A percentile compares a stretch with the other conserved stretches of the same genome.
phyloP scores from a whole-genome alignment of 2,888 invertebrate species.

The Tolmerus cingulatus region DNA sequence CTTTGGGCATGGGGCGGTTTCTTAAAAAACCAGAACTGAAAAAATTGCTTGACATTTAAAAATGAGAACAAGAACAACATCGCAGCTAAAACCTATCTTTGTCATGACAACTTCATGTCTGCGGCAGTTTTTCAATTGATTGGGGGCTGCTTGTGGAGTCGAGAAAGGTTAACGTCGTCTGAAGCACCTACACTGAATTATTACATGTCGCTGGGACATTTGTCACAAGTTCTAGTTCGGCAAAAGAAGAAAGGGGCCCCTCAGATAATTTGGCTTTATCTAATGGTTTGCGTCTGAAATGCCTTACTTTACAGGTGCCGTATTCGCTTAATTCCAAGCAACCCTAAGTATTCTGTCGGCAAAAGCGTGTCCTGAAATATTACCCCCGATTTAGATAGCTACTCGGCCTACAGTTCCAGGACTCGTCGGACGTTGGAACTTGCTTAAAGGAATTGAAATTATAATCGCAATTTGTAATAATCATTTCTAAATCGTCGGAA shows the following conservation, averaged over 20 bases:
- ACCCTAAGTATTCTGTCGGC: conserved; percentile 8
- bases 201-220: conserved; percentile 26
- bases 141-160: conserved; percentile 24
- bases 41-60: conserved; percentile 23
- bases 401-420: not conserved
- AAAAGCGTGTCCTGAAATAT: conserved; percentile 11
- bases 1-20: not conserved
- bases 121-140: not conserved
- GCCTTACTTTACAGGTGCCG: conserved; percentile 27
- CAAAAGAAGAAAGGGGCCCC: not conserved
- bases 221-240: conserved; percentile 13
- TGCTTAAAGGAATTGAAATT: not conserved
- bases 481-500: not conserved
- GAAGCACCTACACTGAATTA: conserved; percentile 2
- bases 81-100: not conserved
- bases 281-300: conserved; percentile 6
- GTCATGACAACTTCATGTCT: conserved; percentile 24
- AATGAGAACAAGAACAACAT: conserved; percentile 19
- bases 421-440: not conserved
- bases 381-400: conserved; percentile 25
- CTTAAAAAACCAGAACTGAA: not conserved
- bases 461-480: conserved; percentile 24
- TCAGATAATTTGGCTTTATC: conserved; percentile 21
- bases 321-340: conserved; percentile 1
- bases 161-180: conserved; percentile 30